Evolutionary conservation across 1,140 invertebrate species (phyloP), one percentile per base, ranked within the genome.

Genomic region (Euglossa dilemma): DNA sequence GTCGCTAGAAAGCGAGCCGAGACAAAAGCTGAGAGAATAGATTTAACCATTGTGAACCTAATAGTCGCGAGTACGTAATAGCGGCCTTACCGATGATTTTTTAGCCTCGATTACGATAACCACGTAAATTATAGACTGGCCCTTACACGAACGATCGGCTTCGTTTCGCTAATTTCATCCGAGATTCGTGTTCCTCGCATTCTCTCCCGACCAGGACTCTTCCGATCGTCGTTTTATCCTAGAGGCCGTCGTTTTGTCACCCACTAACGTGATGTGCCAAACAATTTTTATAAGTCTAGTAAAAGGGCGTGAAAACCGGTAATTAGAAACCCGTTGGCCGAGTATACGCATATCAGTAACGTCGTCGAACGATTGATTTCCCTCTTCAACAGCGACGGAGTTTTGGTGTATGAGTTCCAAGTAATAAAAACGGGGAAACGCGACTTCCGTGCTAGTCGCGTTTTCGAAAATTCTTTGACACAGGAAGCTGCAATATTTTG

Each of bases 61-160:
- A 80, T 70, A 80, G 87, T 88, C 78, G 83, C 87, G 87, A 85
- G 87, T 86, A 88, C 59, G 64, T 87, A 88, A 87, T 88, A 88
- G 87, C 87, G 87, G 87, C 87, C 87, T 88, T 88, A 88, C 64
- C 43, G 14, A 85, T 88, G 20, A 87, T 88, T 87, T 80, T 85
- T 64, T 69, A 78, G 59, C 84, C 75, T 78, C 16, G 64, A n/a
- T n/a, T 87, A 87, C 20, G 64, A n/a, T 81, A 78, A 36, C 36
- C 18, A 77, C 52, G 66, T 84, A 87, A 87, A 4, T 70, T 50
- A 69, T 76, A 81, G 63, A 73, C 63, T 74, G 87, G 73, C 67
- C 20, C 47, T 16, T 14, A 80, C 56, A 25, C 43, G 45, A 87
- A 43, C 63, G n/a, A 87, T 78, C 45, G 63, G 74, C 67, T 84